Evolutionary conservation across 2,113 vertebrate species (phyloP).

Genomic region (Pygoscelis adeliae): DNA sequence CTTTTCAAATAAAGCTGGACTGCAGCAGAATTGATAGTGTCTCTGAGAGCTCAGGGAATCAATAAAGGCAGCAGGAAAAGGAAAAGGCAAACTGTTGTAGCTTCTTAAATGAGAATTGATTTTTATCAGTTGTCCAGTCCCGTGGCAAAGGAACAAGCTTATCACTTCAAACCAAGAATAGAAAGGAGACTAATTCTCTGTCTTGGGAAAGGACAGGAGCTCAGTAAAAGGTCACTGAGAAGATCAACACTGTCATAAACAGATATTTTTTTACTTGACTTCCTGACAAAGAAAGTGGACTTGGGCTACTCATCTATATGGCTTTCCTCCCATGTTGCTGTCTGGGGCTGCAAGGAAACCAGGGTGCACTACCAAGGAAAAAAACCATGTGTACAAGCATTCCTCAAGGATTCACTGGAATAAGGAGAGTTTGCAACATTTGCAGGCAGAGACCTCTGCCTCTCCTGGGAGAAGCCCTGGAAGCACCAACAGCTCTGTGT

Average conservation of each 20-base stretch:
- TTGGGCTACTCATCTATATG: neutral
- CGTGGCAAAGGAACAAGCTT: constrained; percentile 47
- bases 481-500: neutral
- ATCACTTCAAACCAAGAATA: constrained; percentile 65
- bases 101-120: constrained; percentile 74
- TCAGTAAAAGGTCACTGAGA: constrained; percentile 36
- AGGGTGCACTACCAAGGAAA: neutral
- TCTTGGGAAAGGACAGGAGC: constrained; percentile 37
- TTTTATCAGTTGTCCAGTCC: constrained; percentile 64
- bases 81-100: constrained; percentile 44
- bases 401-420: neutral
- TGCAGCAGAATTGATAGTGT: constrained; percentile 24
- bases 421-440: neutral
- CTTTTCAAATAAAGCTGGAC: constrained; percentile 1
- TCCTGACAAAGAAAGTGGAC: neutral
- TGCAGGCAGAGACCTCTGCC: neutral
- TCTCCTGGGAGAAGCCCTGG: neutral
- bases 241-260: constrained; percentile 66
- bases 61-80: constrained; percentile 56
- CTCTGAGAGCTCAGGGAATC: constrained; percentile 33
- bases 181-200: constrained; percentile 63
- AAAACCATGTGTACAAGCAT: neutral
- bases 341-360: neutral
- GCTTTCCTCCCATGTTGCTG: neutral
- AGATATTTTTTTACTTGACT: neutral